These are phyloP conservation scores for Okapia johnstoni DNA, from an alignment of 2,113 vertebrate genomes.

Conservation along the genomic window DNA sequence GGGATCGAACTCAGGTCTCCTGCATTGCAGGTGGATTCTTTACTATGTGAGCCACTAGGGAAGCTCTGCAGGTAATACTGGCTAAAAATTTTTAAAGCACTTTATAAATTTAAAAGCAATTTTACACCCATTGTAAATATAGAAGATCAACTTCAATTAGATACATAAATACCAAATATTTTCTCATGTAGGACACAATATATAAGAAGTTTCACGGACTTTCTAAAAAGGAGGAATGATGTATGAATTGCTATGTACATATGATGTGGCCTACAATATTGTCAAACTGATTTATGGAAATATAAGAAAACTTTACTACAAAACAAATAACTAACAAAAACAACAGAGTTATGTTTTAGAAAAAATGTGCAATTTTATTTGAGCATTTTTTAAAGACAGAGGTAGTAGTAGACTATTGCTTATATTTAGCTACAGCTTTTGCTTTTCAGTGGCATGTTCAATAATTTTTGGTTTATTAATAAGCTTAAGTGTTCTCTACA, in stretches of 20 bases:
- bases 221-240: background rate
- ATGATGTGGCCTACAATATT: background rate
- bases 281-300: background rate
- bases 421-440: background rate
- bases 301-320: background rate
- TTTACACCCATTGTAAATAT: background rate
- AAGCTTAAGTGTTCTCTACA: conserved; percentile 29
- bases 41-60: background rate
- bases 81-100: background rate
- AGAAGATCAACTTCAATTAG: background rate
- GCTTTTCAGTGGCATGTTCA: background rate
- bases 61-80: background rate
- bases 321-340: background rate
- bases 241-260: background rate
- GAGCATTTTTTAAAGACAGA: background rate
- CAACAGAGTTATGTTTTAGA: background rate
- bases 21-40: background rate
- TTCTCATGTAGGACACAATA: background rate
- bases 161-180: background rate
- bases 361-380: background rate
- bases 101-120: background rate
- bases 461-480: conserved; percentile 23
- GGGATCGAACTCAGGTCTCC: background rate
- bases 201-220: background rate
- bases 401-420: background rate